phyloP scores from a whole-genome alignment of 2,797 vertebrate species.

The Crocidura indochinensis region DNA sequence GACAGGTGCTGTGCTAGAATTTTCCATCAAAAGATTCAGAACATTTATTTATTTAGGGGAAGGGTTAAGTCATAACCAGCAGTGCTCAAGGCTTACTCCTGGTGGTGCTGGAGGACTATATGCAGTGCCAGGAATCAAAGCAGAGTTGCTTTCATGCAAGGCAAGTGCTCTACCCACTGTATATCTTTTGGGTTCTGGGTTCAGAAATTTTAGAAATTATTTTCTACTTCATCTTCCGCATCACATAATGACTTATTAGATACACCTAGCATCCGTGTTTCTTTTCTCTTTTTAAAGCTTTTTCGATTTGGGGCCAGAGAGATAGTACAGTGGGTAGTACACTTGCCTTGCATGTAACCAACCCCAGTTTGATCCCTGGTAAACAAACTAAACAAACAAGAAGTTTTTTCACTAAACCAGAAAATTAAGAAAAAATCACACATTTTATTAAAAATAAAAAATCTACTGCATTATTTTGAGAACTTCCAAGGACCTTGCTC shows the following conservation, averaged over 20 bases:
- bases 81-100: too few species aligned
- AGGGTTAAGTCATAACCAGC: too few species aligned
- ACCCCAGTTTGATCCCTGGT: background rate
- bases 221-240: background rate
- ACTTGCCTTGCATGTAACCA: background rate
- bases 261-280: background rate
- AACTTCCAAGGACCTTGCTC: background rate
- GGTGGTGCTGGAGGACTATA: too few species aligned
- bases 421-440: slow-evolving; percentile 31
- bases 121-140: too few species aligned
- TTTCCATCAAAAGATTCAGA: background rate
- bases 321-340: too few species aligned
- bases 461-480: background rate
- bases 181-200: background rate
- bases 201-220: background rate
- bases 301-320: too few species aligned
- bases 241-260: background rate
- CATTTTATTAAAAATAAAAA: background rate
- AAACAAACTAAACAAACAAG: background rate
- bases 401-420: background rate
- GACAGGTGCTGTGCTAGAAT: background rate
- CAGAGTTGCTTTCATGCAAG: too few species aligned
- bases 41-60: background rate
- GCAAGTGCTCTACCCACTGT: too few species aligned
- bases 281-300: background rate